Evolutionary conservation across 2,113 vertebrate genomes (phyloP).

Genomic region (Marmota flaviventris): DNA sequence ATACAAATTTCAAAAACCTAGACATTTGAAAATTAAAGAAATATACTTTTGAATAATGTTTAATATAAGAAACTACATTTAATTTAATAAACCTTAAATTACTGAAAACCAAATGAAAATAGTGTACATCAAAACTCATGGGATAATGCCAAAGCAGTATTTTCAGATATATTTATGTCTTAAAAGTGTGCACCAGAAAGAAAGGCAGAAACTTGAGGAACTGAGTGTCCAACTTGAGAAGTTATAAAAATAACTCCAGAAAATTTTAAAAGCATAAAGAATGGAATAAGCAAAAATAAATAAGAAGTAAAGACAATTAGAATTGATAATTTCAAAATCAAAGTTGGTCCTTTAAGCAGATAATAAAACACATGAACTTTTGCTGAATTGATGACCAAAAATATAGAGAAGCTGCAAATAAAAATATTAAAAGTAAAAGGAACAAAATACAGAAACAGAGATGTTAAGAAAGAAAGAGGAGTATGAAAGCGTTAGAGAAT

Average conservation of each 20-base stretch:
- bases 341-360: neutral
- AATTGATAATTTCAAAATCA: neutral
- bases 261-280: neutral
- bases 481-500: neutral
- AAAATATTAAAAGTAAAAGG: neutral
- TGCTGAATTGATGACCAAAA: neutral
- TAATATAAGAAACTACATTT: neutral
- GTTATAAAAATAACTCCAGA: neutral
- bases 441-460: neutral
- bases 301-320: neutral
- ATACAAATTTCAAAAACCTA: neutral
- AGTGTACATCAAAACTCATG: neutral
- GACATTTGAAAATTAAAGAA: neutral
- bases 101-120: neutral
- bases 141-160: neutral
- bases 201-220: neutral
- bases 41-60: neutral
- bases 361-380: neutral
- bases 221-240: neutral
- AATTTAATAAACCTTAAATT: neutral
- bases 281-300: neutral
- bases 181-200: neutral
- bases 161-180: neutral
- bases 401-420: neutral
- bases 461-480: neutral